A percentile compares a stretch with the other conserved stretches of the same genome.
Conservation (phyloP, 2,888 invertebrate genomes). For the Lasioglossum villosulum region DNA sequence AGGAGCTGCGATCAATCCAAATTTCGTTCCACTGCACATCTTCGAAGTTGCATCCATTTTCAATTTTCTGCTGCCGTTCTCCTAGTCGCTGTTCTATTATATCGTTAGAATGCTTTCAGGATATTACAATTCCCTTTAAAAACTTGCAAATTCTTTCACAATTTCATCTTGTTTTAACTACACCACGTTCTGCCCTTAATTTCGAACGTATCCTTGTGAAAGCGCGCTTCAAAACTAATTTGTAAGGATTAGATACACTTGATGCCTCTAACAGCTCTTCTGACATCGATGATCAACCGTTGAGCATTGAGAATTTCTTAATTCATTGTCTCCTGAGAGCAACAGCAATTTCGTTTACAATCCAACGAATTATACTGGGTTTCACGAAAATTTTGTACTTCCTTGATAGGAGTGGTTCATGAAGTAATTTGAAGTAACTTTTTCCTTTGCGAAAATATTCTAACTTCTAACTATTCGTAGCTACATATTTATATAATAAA, state of each 20-base stretch:
- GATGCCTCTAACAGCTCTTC: not conserved
- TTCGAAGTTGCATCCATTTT: constrained; percentile 50
- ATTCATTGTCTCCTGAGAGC: not conserved
- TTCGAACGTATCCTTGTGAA: not conserved
- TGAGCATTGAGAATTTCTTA: not conserved
- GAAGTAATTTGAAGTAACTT: no score
- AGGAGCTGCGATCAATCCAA: constrained; percentile 68
- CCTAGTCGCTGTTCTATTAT: constrained; percentile 18
- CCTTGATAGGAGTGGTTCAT: no score
- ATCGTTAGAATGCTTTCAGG: not conserved
- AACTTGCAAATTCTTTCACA: not conserved
- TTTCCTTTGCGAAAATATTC: no score
- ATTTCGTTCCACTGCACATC: constrained; percentile 63
- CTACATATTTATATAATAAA: no score
- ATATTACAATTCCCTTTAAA: not conserved
- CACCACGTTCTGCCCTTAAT: not conserved
- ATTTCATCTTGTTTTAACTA: not conserved
- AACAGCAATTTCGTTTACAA: not conserved
- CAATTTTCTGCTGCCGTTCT: constrained; percentile 44
- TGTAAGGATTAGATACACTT: not conserved
- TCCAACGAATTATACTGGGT: no score
- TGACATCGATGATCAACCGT: not conserved
- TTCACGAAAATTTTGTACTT: no score
- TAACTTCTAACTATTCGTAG: no score
- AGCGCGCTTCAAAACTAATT: not conserved